Evolutionary conservation across 2,797 vertebrate genomes (phyloP), one percentile per base, ranked within the genome.

Genomic region (Graptemys geographica): DNA sequence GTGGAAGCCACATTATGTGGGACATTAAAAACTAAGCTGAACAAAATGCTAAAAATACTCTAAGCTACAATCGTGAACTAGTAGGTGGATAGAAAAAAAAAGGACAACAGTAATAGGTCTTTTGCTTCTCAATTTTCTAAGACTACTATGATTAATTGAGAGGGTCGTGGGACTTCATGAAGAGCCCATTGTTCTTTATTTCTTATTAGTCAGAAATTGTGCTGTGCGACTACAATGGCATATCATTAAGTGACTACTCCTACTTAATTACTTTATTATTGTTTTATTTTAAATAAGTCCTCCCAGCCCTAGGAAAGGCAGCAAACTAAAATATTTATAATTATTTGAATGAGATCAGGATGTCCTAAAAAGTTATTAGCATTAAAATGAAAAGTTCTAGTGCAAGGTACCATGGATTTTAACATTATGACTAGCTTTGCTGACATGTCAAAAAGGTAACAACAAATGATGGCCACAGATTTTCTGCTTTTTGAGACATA

Each of bases 1-100:
- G 79, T 1, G 9, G 80, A 90, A 96, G 33, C 23, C 87, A 89
- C 51, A 53, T 83, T 90, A 62, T 10, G 81, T 1, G 5, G 13
- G n/a, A 59, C 9, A 95, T 96, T 94, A 94, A 88, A 92, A 95
- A 84, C 28, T 87, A 95, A 96, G 88, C 25, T 81, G 83, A 94
- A 92, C 78, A 88, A 91, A 96, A 88, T 31, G 59, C 13, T 88
- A 28, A 88, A 94, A 90, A 88, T 33, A 59, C 47, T 88, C 86
- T 13, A 90, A 84, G 79, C 57, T 86, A 10, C 10, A 86, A 80
- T 87, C 92, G 55, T 80, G 57, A 93, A 79, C 5, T 5, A 19
- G n/a, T 37, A 72, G 69, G n/a, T 72, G 37, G 1, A 33, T 19
- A 80, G 76, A 44, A 91, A 84, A 81, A 81, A 44, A 53, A 18